These are phyloP conservation scores for Drosophila oshimai DNA, from an alignment of 1,140 invertebrate species.

Conservation along the genomic window DNA sequence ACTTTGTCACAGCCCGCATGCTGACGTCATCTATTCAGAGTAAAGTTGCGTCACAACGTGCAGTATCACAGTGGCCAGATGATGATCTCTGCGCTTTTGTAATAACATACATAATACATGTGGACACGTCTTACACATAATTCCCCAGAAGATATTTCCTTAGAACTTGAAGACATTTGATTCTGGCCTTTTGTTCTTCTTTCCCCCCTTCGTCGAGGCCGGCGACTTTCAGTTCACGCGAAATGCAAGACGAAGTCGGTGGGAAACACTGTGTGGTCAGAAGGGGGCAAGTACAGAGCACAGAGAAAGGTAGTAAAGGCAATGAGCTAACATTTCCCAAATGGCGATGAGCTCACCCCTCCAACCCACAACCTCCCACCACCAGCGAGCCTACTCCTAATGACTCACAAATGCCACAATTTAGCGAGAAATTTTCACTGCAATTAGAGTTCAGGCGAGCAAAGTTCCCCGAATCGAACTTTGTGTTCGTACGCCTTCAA, in stretches of 20 bases:
- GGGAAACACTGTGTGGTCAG: neutral
- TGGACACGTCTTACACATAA: conserved; percentile 22
- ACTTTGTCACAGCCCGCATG: conserved; percentile 7
- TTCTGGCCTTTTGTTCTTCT: conserved; percentile 18
- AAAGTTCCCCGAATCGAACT: conserved; percentile 41
- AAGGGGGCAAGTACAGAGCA: neutral
- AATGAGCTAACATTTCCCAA: conserved; percentile 13
- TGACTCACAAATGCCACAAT: conserved; percentile 66
- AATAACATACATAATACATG: conserved; percentile 7
- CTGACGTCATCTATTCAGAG: conserved; percentile 37
- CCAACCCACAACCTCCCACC: neutral
- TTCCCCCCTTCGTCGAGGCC: conserved; percentile 29
- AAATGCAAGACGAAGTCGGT: conserved; percentile 42
- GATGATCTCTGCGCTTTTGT: conserved; percentile 22
- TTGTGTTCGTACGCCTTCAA: conserved; percentile 66
- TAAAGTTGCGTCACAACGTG: conserved; percentile 42
- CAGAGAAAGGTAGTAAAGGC: neutral
- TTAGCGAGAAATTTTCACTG: conserved; percentile 49
- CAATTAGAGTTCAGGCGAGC: conserved; percentile 56
- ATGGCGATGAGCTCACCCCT: conserved; percentile 28
- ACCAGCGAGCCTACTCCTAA: neutral
- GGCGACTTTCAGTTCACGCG: conserved; percentile 53
- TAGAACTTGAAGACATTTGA: conserved; percentile 27
- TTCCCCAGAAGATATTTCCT: conserved; percentile 17
- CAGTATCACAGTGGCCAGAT: conserved; percentile 14